phyloP scores from a whole-genome alignment of 2,888 invertebrate species.

The Phengaris alcon region DNA sequence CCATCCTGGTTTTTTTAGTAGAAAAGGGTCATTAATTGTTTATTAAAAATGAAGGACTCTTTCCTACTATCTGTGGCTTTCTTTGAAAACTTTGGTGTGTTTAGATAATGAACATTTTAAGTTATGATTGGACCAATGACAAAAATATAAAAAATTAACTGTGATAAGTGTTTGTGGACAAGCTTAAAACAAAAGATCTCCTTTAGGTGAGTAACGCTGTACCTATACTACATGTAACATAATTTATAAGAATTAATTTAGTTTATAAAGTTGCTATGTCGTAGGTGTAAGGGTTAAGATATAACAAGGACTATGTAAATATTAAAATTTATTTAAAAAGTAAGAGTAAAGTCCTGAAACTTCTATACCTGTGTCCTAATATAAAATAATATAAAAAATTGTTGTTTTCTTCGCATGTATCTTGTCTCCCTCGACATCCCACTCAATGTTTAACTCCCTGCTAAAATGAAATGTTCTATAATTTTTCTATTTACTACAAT shows the following conservation, averaged over 20 bases:
- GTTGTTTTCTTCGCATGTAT: conserved; percentile 4
- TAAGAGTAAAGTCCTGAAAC: conserved; percentile 18
- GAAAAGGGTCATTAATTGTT: not conserved
- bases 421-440: not conserved
- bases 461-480: too few species aligned
- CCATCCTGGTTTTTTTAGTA: not conserved
- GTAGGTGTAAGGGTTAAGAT: conserved; percentile 16
- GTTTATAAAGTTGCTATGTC: conserved; percentile 34
- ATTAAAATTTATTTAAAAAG: conserved; percentile 24
- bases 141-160: conserved; percentile 64
- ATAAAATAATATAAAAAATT: conserved; percentile 1
- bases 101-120: conserved; percentile 27
- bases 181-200: conserved; percentile 43
- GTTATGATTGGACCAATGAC: conserved; percentile 58
- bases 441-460: too few species aligned
- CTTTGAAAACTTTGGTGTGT: conserved; percentile 21
- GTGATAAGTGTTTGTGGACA: conserved; percentile 66
- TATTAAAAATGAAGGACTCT: too few species aligned
- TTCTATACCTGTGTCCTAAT: conserved; percentile 29
- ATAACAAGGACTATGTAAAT: conserved; percentile 28
- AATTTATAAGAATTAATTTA: conserved; percentile 19
- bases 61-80: not conserved
- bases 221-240: not conserved
- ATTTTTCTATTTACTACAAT: too few species aligned
- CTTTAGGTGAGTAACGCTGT: conserved; percentile 30